Evolutionary conservation across 35 echinoderm and acorn worm species (phyloP), one percentile per base, ranked within the genome.

Genomic region (Hemicentrotus pulcherrimus): DNA sequence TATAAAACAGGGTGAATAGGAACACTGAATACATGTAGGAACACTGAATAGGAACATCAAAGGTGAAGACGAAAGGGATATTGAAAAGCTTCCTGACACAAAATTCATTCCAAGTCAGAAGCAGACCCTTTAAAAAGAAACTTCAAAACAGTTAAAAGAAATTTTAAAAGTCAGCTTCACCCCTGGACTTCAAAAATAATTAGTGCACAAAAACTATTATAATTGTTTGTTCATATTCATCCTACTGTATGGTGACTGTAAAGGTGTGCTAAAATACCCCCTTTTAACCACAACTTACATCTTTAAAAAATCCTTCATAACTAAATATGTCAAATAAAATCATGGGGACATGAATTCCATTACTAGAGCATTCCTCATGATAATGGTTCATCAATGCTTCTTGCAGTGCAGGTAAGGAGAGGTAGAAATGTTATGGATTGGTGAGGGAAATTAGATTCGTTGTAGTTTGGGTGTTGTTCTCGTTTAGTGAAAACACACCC

Each of bases 401-500:
- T 78, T 78, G 24, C 0, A 28, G 65, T 22, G 4, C 28, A 78
- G 65, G 65, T 78, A 5, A 78, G 65, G 1, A 2, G 32, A 90
- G 46, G 46, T 90, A 47, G 24, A 90, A 32, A 90, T 33, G 88
- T 90, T 90, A 90, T 90, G 88, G 88, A 33, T 47, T 90, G 46
- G 46, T 45, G 32, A 16, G 87, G 88, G 88, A 90, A 90, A 90
- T 90, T 90, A 90, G 88, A 90, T 90, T 90, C 32, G 4, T 9
- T 90, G 88, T 90, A 90, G 32, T 45, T 47, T 90, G 88, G 88
- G 88, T 90, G 88, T 90, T 90, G 88, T 90, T 90, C 88, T 90
- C 88, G 15, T 90, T 47, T 32, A 90, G 6, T 90, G 88, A 90
- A 90, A 90, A 35, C 88, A 90, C 88, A 33, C 32, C 88, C 88